Conservation (phyloP, 2,113 vertebrate genomes). For the Spea multiplicata region DNA sequence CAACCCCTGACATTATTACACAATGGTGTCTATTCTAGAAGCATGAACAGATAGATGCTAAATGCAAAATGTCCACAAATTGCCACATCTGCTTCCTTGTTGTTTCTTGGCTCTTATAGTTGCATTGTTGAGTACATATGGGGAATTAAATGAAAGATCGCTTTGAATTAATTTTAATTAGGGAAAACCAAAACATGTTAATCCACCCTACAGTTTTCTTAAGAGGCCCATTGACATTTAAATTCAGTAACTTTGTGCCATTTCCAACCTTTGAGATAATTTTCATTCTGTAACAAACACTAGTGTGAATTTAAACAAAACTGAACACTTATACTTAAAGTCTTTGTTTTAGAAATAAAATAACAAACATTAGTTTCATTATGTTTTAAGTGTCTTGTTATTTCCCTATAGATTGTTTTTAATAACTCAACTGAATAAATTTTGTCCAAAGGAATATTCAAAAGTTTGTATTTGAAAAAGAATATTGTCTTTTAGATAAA, state of each 20-base stretch:
- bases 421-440: slow-evolving; percentile 31
- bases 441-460: neutral
- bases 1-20: too few relatives aligned
- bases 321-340: slow-evolving; percentile 10
- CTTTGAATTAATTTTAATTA: slow-evolving; percentile 6
- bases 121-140: too few relatives aligned
- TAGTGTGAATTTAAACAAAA: slow-evolving; percentile 24
- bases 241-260: neutral
- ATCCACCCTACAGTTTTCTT: neutral
- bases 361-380: slow-evolving; percentile 29
- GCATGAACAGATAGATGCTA: too few relatives aligned
- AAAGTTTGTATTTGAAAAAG: neutral
- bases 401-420: slow-evolving; percentile 33
- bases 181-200: neutral
- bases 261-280: neutral
- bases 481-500: neutral
- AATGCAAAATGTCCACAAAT: too few relatives aligned
- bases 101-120: too few relatives aligned
- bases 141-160: neutral
- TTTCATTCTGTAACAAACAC: slow-evolving; percentile 26
- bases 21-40: too few relatives aligned
- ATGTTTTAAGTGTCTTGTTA: slow-evolving; percentile 37
- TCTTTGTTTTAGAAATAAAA: slow-evolving; percentile 10
- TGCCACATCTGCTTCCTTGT: too few relatives aligned
- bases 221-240: neutral